Base-by-base conservation (phyloP, 2,113 vertebrate species). In the Hemiprocne comata region DNA sequence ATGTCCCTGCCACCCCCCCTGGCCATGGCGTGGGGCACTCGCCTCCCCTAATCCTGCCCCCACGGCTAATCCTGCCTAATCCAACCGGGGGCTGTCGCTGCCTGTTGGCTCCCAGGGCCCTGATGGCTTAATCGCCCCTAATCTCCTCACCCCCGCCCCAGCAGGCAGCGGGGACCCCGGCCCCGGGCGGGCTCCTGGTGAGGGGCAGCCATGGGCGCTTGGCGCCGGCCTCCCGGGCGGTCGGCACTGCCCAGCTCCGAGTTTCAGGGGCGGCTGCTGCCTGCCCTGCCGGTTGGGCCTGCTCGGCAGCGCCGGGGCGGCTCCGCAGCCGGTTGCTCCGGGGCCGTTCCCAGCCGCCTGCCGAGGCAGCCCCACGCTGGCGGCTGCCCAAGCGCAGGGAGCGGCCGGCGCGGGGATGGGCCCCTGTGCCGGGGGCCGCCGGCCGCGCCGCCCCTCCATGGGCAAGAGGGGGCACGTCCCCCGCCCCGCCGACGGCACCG, bases 51-150 rank as follows among this genome's bases (percentile, higher is more conserved):
- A 96, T 96, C 95, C 96, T 70, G 42, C 85, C 93, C 79, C 81
- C 16, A 5, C 57, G 38, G 80, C 86, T 97, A 96, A 97, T 96
- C 96, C 95, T 21, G 24, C 90, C 88, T 97, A 93, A 97, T 97
- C 96, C 88, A 89, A 87, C 73, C 36, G n/a, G 89, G 94, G 96
- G 83, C 94, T 95, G 96, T 95, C 96, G 79, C 84, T 89, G 92
- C 91, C 96, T 89, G 94, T 96, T 94, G 90, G 79, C 91, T 94
- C 84, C 25, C 17, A 6, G 85, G 57, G 78, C 71, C 69, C 16
- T 95, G 96, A 95, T 75, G 95, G 67, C 8, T 96, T 96, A 96
- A 96, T 94, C 96, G 50, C 26, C 44, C 81, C 96, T 97, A 94
- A 96, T 92, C 96, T 89, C 14, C 79, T 91, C 73, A 51, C 91